Evolutionary conservation across 2,888 invertebrate species (phyloP).

Genomic region (Pheosia tremula): DNA sequence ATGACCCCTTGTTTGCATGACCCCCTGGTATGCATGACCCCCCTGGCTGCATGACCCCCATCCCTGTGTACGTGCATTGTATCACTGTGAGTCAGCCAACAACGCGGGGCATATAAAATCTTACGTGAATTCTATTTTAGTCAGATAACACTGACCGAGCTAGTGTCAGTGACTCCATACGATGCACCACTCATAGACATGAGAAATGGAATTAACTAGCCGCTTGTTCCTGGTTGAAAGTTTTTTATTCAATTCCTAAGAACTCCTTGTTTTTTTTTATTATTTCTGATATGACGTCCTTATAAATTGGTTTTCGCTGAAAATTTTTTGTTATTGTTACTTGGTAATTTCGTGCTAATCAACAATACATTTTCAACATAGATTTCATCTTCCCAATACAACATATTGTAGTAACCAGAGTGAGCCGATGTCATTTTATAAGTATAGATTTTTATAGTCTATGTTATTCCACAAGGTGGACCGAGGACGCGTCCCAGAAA

Average conservation of each 20-base stretch:
- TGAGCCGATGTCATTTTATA: too few species aligned
- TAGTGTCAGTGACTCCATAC: slow-evolving; percentile 49
- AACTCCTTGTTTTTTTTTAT: not conserved
- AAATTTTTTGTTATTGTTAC: too few species aligned
- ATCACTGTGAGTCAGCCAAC: slow-evolving; percentile 42
- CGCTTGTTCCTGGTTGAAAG: not conserved
- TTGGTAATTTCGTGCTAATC: too few species aligned
- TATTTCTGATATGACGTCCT: too few species aligned
- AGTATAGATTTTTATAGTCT: too few species aligned
- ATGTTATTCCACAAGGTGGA: too few species aligned
- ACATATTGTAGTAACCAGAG: too few species aligned
- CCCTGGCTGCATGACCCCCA: slow-evolving; percentile 3
- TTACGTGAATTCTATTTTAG: slow-evolving; percentile 54
- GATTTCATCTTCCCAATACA: too few species aligned
- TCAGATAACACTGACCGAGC: slow-evolving; percentile 42
- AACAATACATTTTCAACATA: too few species aligned
- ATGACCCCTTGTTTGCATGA: not conserved
- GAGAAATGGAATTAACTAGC: slow-evolving; percentile 9
- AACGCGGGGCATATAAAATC: slow-evolving; percentile 38
- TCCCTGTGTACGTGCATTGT: slow-evolving; percentile 22
- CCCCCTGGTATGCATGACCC: not conserved
- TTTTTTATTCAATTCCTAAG: slow-evolving; percentile 8
- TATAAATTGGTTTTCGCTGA: too few species aligned
- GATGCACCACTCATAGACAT: slow-evolving; percentile 12
- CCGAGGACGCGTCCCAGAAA: too few species aligned